Evolutionary conservation across 2,797 vertebrate species (phyloP).

Genomic region (Notolabrus celidotus): DNA sequence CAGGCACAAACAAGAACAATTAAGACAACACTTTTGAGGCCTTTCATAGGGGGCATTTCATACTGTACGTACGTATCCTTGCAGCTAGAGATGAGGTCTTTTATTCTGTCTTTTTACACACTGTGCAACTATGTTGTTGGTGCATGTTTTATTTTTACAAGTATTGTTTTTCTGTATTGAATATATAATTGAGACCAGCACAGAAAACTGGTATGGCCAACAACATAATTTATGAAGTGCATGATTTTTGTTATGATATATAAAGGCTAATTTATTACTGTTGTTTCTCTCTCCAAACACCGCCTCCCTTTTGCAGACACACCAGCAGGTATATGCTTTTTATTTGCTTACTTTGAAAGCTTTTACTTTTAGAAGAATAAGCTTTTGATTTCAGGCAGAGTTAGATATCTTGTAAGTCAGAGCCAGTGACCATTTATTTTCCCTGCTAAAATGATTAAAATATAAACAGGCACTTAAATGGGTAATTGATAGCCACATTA

Average conservation of each 20-base stretch:
- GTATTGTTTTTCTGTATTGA: constrained; percentile 25
- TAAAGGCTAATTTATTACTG: too few relatives aligned
- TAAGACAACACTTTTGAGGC: constrained; percentile 47
- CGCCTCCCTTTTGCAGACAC: constrained; percentile 69
- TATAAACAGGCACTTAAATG: too few relatives aligned
- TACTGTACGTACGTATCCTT: constrained; percentile 25
- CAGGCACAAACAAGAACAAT: too few relatives aligned
- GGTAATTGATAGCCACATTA: too few relatives aligned
- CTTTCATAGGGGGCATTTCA: constrained; percentile 51
- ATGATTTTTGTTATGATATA: constrained; percentile 9
- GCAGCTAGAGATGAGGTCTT: constrained; percentile 34
- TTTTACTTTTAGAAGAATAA: too few relatives aligned
- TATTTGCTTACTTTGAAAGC: constrained; percentile 9
- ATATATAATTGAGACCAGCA: constrained; percentile 22
- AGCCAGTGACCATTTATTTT: too few relatives aligned
- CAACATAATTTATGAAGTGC: constrained; percentile 14
- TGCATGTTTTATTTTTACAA: constrained; percentile 49
- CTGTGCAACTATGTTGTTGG: constrained; percentile 13
- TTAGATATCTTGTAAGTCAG: too few relatives aligned
- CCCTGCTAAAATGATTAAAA: too few relatives aligned
- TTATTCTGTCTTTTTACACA: constrained; percentile 21
- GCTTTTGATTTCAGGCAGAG: too few relatives aligned
- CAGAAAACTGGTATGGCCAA: constrained; percentile 45
- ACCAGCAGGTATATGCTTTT: constrained; percentile 75
- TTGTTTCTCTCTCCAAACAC: constrained; percentile 54